Evolutionary conservation across 2,797 vertebrate genomes (phyloP).

Genomic region (Australoheros facetus): DNA sequence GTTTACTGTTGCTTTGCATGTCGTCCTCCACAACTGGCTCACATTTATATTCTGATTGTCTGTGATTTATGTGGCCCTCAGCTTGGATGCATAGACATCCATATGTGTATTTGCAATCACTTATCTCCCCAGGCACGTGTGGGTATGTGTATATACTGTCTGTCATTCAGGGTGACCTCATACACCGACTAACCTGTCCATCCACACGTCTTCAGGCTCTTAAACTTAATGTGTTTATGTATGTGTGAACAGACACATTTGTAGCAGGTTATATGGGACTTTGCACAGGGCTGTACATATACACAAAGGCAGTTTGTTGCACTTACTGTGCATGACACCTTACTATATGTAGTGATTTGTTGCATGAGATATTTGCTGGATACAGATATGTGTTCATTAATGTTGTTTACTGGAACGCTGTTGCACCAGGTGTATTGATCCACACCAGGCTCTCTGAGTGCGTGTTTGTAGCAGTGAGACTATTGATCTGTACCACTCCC

Average conservation of each 20-base stretch:
- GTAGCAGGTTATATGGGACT: background rate
- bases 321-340: conserved; percentile 4
- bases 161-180: conserved; percentile 46
- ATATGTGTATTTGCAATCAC: conserved; percentile 9
- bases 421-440: conserved; percentile 72
- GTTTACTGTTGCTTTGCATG: conserved; percentile 11
- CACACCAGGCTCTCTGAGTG: conserved; percentile 28
- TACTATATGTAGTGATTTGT: conserved; percentile 53
- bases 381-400: conserved; percentile 78
- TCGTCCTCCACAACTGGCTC: conserved; percentile 2
- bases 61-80: conserved; percentile 47
- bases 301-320: background rate
- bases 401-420: conserved; percentile 72
- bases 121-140: conserved; percentile 1
- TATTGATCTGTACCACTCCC: conserved; percentile 74
- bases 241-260: background rate
- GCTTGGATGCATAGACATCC: background rate
- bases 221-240: background rate
- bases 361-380: conserved; percentile 63
- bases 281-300: background rate
- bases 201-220: background rate
- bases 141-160: background rate
- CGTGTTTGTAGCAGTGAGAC: conserved; percentile 52
- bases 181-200: conserved; percentile 20
- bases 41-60: conserved; percentile 44